Evolutionary conservation across 2,888 invertebrate species (phyloP), one percentile per base, ranked within the genome.

Genomic region (Phorcus lineatus): DNA sequence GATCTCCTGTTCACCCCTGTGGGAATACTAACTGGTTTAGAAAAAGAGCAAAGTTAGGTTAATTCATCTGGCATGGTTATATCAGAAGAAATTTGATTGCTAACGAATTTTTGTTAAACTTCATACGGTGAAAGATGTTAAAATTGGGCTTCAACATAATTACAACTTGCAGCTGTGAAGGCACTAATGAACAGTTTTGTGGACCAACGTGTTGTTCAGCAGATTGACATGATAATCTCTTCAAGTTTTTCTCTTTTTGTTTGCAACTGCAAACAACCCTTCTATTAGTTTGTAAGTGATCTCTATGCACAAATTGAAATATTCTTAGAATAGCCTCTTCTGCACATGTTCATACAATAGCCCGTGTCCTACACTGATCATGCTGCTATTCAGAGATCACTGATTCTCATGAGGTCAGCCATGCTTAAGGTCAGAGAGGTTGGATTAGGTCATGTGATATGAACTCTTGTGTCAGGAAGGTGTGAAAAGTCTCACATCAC

Each of bases 151-250:
- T 62, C 62, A 62, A 3, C 9, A 62, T 19, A 13, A 24, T 22
- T 19, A 62, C 28, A 24, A 28, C 22, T 62, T 47, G 47, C 47
- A 47, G 47, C 47, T 47, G 47, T 47, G 4, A 11, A 47, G 4
- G 31, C 36, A 2, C 4, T 70, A 70, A 70, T 70, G 40, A 70
- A 36, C 11, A 19, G 70, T 31, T 70, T 31, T 70, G 70, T 70
- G 70, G 70, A 70, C 70, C 36, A 36, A 70, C 70, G 70, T 70
- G 70, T 70, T 31, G 70, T 19, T 19, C 70, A 70, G 70, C 36
- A 70, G 70, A 47, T 47, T 47, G 13, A 70, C 70, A 70, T 70
- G 70, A 70, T 70, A 70, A 70, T 70, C 70, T 70, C 40, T 47
- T 17, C 7, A 17, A 36, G n/a, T 2, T 36, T 36, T 13, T 9